Base-by-base conservation (phyloP, 2,113 vertebrate species). In the Clupea harengus region DNA sequence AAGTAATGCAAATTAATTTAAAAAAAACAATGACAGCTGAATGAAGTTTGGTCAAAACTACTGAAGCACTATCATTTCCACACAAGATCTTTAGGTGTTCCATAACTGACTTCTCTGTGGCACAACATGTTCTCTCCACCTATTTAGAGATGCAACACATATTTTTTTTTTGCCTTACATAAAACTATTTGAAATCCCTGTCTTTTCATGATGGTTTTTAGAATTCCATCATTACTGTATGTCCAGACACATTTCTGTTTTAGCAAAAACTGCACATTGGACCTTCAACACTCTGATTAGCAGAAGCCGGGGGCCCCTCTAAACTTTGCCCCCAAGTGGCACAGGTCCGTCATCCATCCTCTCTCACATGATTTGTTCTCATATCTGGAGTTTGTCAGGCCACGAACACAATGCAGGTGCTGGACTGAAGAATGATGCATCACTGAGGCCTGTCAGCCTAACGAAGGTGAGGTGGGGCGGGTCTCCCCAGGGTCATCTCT, bases 341-440 rank as follows among this genome's bases (percentile, higher is more conserved):
- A 78, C 32, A 78, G 25, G 72, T 17, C 13, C 25, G 15, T 28
- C 72, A 32, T 39, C 17, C 32, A 28, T 78, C 28, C 9, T 32
- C 25, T 32, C 72, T 13, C 72, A 78, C 72, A 44, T 78, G 25
- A 78, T 78, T 78, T 78, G 72, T 78, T 32, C 72, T 78, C 72
- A 17, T 78, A 78, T 78, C 72, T 78, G 72, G 25, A 78, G 28
- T 78, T 78, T 78, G 72, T 78, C 72, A 78, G n/a, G 32, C 72
- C 4, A 4, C 11, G 15, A 32, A 72, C 54, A 2, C 72, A 28
- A 15, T 39, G 1, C 32, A 25, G 67, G 67, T 28, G 67, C 28
- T 28, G 67, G 28, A 28, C 67, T 75, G 28, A 75, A 32, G n/a
- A 75, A 75, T 32, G 72, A 78, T 11, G 72, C 72, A 78, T 78